Evolutionary conservation across 2,888 invertebrate genomes (phyloP).

Genomic region (Dimorphilus gyrociliatus): DNA sequence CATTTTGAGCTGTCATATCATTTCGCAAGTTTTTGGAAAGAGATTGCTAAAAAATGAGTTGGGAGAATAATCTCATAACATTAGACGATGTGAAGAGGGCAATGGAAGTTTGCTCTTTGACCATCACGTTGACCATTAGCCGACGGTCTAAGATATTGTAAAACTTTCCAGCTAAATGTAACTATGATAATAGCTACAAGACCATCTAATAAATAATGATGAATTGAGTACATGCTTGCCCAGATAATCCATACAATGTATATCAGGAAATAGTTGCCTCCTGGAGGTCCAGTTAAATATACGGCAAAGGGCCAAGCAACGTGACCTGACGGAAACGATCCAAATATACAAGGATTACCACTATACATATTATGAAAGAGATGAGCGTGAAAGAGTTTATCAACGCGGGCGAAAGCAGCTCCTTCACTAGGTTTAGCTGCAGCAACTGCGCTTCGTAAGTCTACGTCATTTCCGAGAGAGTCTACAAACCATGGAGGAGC

Average conservation of each 20-base stretch:
- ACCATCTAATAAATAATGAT: constrained; percentile 13
- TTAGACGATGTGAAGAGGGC: too few species aligned
- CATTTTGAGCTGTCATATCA: too few species aligned
- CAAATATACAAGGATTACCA: constrained; percentile 14
- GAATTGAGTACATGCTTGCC: constrained; percentile 15
- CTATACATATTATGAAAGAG: constrained; percentile 12
- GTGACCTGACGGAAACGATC: constrained; percentile 15
- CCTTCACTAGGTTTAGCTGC: constrained; percentile 10
- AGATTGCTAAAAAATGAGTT: too few species aligned
- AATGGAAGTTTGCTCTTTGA: too few species aligned
- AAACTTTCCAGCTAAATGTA: constrained; percentile 1
- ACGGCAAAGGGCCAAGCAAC: constrained; percentile 13
- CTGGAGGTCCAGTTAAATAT: constrained; percentile 6
- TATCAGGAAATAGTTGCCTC: constrained; percentile 3
- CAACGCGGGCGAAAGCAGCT: constrained; percentile 13
- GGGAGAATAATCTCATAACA: too few species aligned
- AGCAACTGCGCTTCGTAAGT: not conserved
- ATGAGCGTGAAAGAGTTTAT: constrained; percentile 7
- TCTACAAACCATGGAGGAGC: constrained; percentile 14
- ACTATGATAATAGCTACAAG: constrained; percentile 8
- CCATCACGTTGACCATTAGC: too few species aligned
- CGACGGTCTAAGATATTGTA: too few species aligned
- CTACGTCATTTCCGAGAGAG: constrained; percentile 3
- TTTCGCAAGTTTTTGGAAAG: too few species aligned
- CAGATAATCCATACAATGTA: constrained; percentile 12